Conservation (phyloP, 2,888 invertebrate genomes). For the Cryptocheilus praepositus region DNA sequence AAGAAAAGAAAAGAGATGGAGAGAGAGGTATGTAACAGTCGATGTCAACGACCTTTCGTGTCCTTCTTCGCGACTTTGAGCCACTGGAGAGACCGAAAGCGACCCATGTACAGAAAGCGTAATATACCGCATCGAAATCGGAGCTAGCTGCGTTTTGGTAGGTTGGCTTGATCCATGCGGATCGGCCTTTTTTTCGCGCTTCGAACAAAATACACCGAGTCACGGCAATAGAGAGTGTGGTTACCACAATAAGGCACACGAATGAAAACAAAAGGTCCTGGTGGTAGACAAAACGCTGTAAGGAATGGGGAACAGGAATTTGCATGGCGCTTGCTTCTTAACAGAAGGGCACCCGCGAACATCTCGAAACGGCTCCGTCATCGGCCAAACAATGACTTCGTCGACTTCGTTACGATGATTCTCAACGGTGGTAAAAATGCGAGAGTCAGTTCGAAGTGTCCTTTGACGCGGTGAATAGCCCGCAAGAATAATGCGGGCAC, state of each 20-base stretch:
- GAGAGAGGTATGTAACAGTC: conserved; percentile 10
- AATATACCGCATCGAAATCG: conserved; percentile 15
- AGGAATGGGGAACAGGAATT: conserved; percentile 12
- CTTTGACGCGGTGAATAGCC: not conserved
- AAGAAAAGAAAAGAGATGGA: not conserved
- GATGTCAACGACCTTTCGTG: conserved; percentile 19
- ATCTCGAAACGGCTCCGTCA: conserved; percentile 26
- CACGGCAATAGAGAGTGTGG: conserved; percentile 1
- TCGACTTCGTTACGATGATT: too few relatives aligned
- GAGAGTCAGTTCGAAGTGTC: too few relatives aligned
- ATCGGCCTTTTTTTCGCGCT: conserved; percentile 6
- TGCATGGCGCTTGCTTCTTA: conserved; percentile 31
- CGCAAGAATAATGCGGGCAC: conserved; percentile 14
- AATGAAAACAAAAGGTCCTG: conserved; percentile 29
- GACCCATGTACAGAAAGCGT: not conserved
- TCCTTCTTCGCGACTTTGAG: conserved; percentile 23
- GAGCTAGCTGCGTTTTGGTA: conserved; percentile 13
- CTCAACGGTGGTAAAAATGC: too few relatives aligned
- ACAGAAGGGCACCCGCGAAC: not conserved
- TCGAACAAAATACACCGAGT: conserved; percentile 16
- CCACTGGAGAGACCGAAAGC: conserved; percentile 14
- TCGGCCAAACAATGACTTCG: conserved; percentile 32
- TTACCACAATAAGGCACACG: conserved; percentile 14
- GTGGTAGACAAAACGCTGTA: conserved; percentile 34
- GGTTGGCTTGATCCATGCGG: conserved; percentile 8